Conservation (phyloP, 2,888 invertebrate species). For the Trilocha varians region DNA sequence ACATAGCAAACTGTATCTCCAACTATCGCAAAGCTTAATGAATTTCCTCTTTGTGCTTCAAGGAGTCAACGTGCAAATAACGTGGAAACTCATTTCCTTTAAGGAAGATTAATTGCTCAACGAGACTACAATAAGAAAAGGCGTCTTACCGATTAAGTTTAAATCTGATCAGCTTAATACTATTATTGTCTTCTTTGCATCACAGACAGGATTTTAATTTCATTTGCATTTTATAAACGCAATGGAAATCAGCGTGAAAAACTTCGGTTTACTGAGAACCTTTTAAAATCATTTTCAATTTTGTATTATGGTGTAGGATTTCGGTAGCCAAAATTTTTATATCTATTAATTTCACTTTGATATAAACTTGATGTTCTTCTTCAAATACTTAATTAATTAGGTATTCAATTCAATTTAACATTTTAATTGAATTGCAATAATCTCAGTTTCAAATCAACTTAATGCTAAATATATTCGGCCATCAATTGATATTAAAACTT, state of each 20-base stretch:
- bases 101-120: background rate
- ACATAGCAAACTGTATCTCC: background rate
- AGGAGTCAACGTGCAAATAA: background rate
- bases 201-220: too few species aligned
- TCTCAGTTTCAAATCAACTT: too few species aligned
- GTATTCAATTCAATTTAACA: background rate
- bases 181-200: background rate
- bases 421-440: background rate
- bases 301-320: too few species aligned
- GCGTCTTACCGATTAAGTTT: background rate
- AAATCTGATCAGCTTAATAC: background rate
- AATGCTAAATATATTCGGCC: background rate
- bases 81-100: background rate
- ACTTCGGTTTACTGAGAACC: too few species aligned
- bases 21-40: background rate
- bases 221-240: too few species aligned
- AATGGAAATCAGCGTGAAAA: too few species aligned
- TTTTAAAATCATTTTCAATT: too few species aligned
- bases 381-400: too few species aligned
- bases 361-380: too few species aligned
- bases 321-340: too few species aligned
- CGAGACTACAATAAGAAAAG: background rate
- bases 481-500: too few species aligned
- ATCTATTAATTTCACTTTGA: too few species aligned
- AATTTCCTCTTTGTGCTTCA: background rate